Evolutionary conservation across 2,888 invertebrate genomes (phyloP), one percentile per base, ranked within the genome.

Genomic region (Luffia ferchaultella): DNA sequence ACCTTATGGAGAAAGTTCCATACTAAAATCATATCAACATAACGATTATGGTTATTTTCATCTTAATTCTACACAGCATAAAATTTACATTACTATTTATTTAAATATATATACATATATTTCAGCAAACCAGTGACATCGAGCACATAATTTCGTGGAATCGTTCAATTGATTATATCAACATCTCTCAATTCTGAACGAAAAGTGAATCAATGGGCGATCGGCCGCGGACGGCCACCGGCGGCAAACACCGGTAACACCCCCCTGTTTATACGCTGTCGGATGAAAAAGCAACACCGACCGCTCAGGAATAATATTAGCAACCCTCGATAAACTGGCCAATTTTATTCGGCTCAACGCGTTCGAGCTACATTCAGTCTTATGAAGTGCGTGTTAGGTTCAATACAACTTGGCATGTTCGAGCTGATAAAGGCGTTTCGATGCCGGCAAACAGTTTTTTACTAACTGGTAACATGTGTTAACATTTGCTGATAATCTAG

Each of bases 251-350:
- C 5, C 30, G 30, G 30, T 12, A 12, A 3, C 82, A 78, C 80
- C 82, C 82, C 73, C 74, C 74, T 82, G 76, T 83, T 83, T 82
- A 82, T 80, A 80, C 79, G 80, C 76, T 76, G 72, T 70, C 70
- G 78, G 80, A 82, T 82, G 82, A 82, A 83, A 83, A 82, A 82
- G 82, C 82, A 83, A 83, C 82, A 82, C 70, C 70, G 68, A 78
- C 74, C 82, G 80, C 79, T 80, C 80, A 78, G 73, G 74, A 78
- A 83, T 82, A 82, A 82, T 79, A 83, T 82, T 82, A 82, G 82
- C 82, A 73, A 76, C 80, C 82, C 82, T 78, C 75, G 68, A 80
- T 80, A 76, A 78, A 71, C 70, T 70, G 66, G 62, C 70, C 74
- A 71, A 76, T 76, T 70, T 66, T 64, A 65, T 64, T 70, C 66